Percentiles rank a stretch among this genome's conserved stretches.
Evolutionary conservation across 2,888 invertebrate genomes (phyloP).

Genomic region (Nebria salina): DNA sequence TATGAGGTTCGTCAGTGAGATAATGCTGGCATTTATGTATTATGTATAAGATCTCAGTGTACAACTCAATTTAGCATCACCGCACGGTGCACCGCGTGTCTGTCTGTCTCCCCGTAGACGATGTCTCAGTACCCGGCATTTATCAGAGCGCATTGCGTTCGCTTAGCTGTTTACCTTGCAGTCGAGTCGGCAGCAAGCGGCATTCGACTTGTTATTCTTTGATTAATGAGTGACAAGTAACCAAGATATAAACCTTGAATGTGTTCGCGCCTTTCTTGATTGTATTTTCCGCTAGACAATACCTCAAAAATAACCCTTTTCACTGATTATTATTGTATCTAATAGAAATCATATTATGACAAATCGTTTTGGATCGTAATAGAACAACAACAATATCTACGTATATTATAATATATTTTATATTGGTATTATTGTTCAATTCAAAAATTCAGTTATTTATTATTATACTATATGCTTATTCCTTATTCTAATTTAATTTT

Average conservation of each 20-base stretch:
- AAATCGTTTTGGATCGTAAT: too few species aligned
- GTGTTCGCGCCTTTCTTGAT: conserved; percentile 15
- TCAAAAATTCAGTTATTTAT: too few species aligned
- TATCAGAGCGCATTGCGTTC: neutral
- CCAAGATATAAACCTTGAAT: conserved; percentile 42
- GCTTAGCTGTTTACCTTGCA: conserved; percentile 42
- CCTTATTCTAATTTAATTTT: too few species aligned
- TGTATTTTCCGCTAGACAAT: conserved; percentile 14
- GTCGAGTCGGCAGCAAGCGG: conserved; percentile 19
- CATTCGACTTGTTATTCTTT: conserved; percentile 41
- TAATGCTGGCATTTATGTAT: conserved; percentile 37
- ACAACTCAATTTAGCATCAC: conserved; percentile 18
- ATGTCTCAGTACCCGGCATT: neutral
- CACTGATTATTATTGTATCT: neutral
- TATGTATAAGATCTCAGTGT: conserved; percentile 20
- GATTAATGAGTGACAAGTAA: conserved; percentile 46
- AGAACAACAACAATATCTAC: too few species aligned
- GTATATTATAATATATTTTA: too few species aligned
- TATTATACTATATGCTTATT: too few species aligned
- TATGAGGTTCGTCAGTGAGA: conserved; percentile 4
- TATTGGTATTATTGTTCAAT: too few species aligned
- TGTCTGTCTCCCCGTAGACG: neutral
- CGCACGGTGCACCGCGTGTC: neutral
- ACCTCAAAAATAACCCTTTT: conserved; percentile 1
- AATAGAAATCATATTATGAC: too few species aligned